Base-by-base conservation (phyloP, 2,797 vertebrate species). In the Podargus strigoides region DNA sequence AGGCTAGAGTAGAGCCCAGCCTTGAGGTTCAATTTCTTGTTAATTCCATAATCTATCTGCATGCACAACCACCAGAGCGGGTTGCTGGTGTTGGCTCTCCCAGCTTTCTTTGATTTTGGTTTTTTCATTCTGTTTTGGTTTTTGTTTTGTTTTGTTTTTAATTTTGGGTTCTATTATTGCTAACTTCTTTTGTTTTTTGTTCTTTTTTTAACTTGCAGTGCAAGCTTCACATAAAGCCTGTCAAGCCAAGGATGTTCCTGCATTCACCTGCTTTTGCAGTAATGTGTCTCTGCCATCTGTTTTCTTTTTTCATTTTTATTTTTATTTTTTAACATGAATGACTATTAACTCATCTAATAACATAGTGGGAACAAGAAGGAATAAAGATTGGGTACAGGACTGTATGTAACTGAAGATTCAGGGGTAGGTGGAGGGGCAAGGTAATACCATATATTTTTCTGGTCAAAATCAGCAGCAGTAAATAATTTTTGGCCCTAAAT, bases 201-300 rank as follows among this genome's bases (percentile, higher is more conserved):
- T 98, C 95, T 98, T 96, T 98, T 96, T 98, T 98, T 98, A 98
- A 98, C 98, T 98, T 98, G 97, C 98, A 98, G 98, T 98, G 97
- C 98, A 98, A 98, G 98, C 98, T 98, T 98, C 98, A 98, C 98
- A 98, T 98, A 98, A 98, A 98, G 98, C 97, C 98, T 98, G 98
- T 97, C 98, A 94, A 98, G 97, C 98, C 98, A 98, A 98, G 98
- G 98, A 98, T 96, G 97, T 98, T 97, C 98, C 98, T 97, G 98
- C 98, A 98, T 97, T 98, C 97, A 98, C 97, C 98, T 98, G 98
- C 98, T 98, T 98, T 98, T 98, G 98, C 98, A 98, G 98, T 98
- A 98, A 97, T 97, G 97, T 98, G 97, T 98, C 93, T 98, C 96
- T 97, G 97, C 97, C 98, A 97, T 97, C 96, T 97, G 94, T 97